These are phyloP conservation scores for Eulemur coronatus DNA, from an alignment of 2,797 vertebrate genomes.

Conservation along the genomic window DNA sequence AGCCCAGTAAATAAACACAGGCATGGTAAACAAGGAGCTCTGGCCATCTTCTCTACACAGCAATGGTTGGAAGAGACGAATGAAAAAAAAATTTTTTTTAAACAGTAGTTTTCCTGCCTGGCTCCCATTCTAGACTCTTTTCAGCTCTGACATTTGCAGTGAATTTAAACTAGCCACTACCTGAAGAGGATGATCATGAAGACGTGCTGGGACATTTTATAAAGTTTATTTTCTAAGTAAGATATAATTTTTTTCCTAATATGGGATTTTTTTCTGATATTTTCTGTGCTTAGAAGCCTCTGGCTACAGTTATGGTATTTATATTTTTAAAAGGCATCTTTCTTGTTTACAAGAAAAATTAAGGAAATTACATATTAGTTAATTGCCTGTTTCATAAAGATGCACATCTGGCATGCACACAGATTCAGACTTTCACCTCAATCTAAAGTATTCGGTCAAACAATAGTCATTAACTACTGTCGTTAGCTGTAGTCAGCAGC, in stretches of 20 bases:
- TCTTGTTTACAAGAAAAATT: neutral
- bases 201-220: neutral
- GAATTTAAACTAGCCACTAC: neutral
- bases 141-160: neutral
- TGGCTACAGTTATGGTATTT: neutral
- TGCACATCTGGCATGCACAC: neutral
- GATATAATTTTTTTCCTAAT: neutral
- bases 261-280: neutral
- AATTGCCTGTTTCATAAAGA: neutral
- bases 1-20: constrained; percentile 37
- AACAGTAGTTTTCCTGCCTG: constrained; percentile 63
- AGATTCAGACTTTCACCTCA: neutral
- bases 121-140: constrained; percentile 17
- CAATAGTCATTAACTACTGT: neutral
- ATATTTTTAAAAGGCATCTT: neutral
- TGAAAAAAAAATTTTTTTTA: neutral
- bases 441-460: neutral
- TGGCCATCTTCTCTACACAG: constrained; percentile 44
- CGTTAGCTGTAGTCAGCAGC: neutral
- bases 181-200: neutral
- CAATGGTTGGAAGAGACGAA: neutral
- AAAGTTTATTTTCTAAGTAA: constrained; percentile 2
- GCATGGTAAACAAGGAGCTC: constrained; percentile 33
- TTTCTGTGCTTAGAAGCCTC: neutral
- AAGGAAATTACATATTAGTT: neutral